These are phyloP conservation scores for Beris chalybata DNA, from an alignment of 2,888 invertebrate species.

Conservation along the genomic window DNA sequence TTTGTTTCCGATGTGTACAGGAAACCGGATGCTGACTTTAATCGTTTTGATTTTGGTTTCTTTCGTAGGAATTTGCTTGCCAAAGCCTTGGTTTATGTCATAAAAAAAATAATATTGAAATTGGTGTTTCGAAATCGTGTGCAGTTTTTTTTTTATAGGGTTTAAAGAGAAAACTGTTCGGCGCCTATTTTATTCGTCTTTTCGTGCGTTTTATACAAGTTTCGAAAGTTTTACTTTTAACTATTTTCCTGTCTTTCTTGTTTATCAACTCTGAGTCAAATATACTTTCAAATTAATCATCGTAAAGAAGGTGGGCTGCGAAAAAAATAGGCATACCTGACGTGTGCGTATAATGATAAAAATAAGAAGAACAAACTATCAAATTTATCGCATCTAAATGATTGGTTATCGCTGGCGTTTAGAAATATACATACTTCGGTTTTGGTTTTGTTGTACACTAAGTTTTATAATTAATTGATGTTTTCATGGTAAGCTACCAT, in stretches of 20 bases:
- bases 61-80: slow-evolving; percentile 6
- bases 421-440: too few species aligned
- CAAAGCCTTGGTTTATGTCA: neutral
- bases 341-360: slow-evolving; percentile 20
- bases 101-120: slow-evolving; percentile 37
- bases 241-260: slow-evolving; percentile 9
- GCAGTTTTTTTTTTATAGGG: slow-evolving; percentile 27
- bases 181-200: slow-evolving; percentile 40
- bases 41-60: slow-evolving; percentile 16
- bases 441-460: too few species aligned
- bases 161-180: slow-evolving; percentile 12
- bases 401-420: too few species aligned
- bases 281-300: slow-evolving; percentile 2
- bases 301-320: slow-evolving; percentile 23
- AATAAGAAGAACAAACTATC: slow-evolving; percentile 39
- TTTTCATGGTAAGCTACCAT: too few species aligned
- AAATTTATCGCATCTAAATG: neutral
- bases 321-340: slow-evolving; percentile 41
- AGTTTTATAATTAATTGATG: too few species aligned
- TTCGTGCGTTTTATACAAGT: too few species aligned
- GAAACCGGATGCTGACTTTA: neutral
- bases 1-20: slow-evolving; percentile 9
- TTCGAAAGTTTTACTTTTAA: neutral
- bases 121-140: slow-evolving; percentile 44
- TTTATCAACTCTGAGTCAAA: slow-evolving; percentile 8